phyloP scores from a whole-genome alignment of 2,113 vertebrate species.

The Nestor notabilis region DNA sequence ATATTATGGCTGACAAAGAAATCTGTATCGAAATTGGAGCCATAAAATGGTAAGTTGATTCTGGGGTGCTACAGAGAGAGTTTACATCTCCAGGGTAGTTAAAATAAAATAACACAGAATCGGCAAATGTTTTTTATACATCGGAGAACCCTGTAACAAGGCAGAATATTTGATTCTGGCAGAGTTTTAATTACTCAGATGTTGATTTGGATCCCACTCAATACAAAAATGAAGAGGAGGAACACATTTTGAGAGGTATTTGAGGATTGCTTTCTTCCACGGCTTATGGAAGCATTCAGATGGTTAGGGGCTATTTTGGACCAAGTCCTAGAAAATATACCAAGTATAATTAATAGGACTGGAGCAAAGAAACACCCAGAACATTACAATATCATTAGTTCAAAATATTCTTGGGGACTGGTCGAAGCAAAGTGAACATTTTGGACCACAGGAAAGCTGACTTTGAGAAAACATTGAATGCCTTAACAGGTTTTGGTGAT shows the following conservation, averaged over 20 bases:
- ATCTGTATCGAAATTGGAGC: constrained; percentile 59
- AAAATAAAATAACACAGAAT: constrained; percentile 54
- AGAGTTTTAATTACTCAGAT: constrained; percentile 78
- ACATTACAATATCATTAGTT: constrained; percentile 53
- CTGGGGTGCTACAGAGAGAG: constrained; percentile 5
- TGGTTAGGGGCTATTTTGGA: constrained; percentile 77
- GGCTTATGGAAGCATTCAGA: constrained; percentile 68
- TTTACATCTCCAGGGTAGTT: constrained; percentile 11
- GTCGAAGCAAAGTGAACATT: constrained; percentile 27
- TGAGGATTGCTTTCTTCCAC: constrained; percentile 68
- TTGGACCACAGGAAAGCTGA: constrained; percentile 37
- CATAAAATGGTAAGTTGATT: constrained; percentile 28
- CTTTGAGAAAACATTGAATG: constrained; percentile 23
- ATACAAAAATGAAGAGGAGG: constrained; percentile 63
- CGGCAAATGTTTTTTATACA: constrained; percentile 69
- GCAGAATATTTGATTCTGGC: constrained; percentile 72
- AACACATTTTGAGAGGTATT: constrained; percentile 64
- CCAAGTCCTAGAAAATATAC: constrained; percentile 65
- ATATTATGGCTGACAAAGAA: constrained; percentile 48
- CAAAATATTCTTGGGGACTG: constrained; percentile 42
- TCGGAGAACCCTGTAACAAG: constrained; percentile 40
- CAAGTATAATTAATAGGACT: constrained; percentile 65
- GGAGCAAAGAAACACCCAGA: constrained; percentile 46
- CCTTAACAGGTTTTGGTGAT: constrained; percentile 18
- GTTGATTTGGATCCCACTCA: constrained; percentile 70